Percentiles rank a stretch among this genome's conserved stretches.
Conservation (phyloP, 2,113 vertebrate species). For the Chlorodrepanis virens region DNA sequence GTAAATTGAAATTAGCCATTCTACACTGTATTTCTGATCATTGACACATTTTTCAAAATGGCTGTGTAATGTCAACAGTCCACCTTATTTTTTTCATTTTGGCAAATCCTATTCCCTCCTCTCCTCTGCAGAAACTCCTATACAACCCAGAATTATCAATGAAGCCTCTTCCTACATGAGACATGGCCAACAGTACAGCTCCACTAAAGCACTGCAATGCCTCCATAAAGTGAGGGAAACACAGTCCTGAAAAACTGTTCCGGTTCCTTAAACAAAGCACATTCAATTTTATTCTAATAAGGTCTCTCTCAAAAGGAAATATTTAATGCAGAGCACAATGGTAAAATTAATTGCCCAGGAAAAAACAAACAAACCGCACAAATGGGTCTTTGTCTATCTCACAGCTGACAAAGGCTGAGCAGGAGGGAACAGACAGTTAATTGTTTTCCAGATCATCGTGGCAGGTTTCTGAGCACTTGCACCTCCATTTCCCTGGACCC, state of each 20-base stretch:
- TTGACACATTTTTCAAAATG: not conserved
- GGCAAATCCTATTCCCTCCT: not conserved
- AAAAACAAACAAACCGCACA: constrained; percentile 7
- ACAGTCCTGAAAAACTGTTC: not conserved
- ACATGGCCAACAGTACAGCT: fast-evolving
- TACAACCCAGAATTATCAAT: not conserved
- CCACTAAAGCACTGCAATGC: not conserved
- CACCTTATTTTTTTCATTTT: not conserved
- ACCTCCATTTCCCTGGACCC: not conserved
- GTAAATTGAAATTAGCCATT: not conserved
- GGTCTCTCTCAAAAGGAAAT: not conserved
- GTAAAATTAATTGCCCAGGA: not conserved
- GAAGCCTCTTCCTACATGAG: not conserved
- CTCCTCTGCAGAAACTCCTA: not conserved
- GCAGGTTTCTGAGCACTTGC: not conserved
- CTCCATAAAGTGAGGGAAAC: not conserved
- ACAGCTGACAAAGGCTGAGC: not conserved
- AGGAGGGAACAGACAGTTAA: constrained; percentile 13
- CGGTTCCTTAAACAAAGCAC: not conserved
- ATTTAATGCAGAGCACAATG: not conserved
- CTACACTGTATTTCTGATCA: not conserved
- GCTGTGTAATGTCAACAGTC: not conserved
- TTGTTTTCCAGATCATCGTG: constrained; percentile 5
- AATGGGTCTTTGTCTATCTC: not conserved
- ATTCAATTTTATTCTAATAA: not conserved